These are phyloP conservation scores for Pagetopsis macropterus DNA, from an alignment of 2,797 vertebrate genomes.

Conservation along the genomic window DNA sequence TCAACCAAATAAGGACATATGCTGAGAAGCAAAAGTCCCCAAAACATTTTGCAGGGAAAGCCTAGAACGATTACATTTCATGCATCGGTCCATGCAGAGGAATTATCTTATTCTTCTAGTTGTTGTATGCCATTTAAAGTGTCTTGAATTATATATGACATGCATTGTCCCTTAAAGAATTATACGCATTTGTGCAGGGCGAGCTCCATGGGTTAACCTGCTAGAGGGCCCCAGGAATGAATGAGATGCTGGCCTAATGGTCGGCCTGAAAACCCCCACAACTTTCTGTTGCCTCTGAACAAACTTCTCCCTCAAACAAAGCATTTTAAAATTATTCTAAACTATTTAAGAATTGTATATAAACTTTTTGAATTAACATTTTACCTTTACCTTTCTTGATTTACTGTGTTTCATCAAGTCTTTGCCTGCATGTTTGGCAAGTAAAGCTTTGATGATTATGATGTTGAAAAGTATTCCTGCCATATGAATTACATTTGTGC, in stretches of 20 bases:
- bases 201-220: neutral
- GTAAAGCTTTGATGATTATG: no score
- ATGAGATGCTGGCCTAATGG: neutral
- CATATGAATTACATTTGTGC: neutral
- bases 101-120: neutral
- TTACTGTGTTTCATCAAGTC: no score
- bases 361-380: no score
- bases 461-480: neutral
- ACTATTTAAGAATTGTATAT: no score
- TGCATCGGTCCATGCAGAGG: neutral
- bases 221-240: neutral
- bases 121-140: neutral
- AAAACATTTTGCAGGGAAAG: neutral
- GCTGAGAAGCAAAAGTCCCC: neutral
- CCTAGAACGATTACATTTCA: neutral
- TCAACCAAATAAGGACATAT: neutral
- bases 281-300: neutral
- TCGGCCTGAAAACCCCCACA: neutral
- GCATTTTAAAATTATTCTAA: no score
- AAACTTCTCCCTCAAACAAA: neutral
- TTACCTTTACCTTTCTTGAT: no score
- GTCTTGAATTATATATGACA: neutral
- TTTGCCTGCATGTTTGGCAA: no score
- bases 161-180: neutral
- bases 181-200: neutral